Base-by-base conservation (phyloP, 2,113 vertebrate genomes). In the Lophochroa leadbeateri region DNA sequence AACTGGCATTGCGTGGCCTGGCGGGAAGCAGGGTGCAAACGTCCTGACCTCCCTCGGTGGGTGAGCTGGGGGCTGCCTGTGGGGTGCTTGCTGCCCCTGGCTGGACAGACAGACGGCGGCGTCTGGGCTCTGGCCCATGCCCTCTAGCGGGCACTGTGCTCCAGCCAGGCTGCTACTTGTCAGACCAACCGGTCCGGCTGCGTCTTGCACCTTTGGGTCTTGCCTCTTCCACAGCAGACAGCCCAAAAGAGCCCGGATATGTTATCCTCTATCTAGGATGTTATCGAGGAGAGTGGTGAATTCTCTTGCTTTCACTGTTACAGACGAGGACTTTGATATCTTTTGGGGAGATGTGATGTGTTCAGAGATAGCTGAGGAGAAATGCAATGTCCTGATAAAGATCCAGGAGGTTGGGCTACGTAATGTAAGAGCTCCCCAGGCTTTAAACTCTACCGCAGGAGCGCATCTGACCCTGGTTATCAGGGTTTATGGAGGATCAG, bases 21-120 rank as follows among this genome's bases (percentile, higher is more conserved):
- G 10, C 0, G 9, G 43, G 37, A 19, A n/a, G 37, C 2, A 0
- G 19, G 14, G 17, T 75, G 28, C 11, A 20, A 37, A 20, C 0
- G 1, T 2, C 17, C 17, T 15, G 28, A 33, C 24, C 63, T 31
- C 17, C 29, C 21, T 20, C 3, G 0, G 6, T 28, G 44, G 23
- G 52, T 0, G 1, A 43, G 7, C 28, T 12, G 9, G 21, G 21
- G 25, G 41, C 50, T 79, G 31, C 7, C n/a, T 4, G 5, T 0
- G 0, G 29, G n/a, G 13, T 8, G 18, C 46, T 35, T 3, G 0
- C 18, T 43, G 55, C 29, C 41, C 19, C 29, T 2, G 61, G 37
- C 68, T 41, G 39, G 50, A 17, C 0, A 20, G 31, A 24, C 44
- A 31, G 2, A 13, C 53, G 1, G n/a, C 28, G 17, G 3, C 1